phyloP scores from a whole-genome alignment of 2,888 invertebrate genomes.

The Eremobia ochroleuca region DNA sequence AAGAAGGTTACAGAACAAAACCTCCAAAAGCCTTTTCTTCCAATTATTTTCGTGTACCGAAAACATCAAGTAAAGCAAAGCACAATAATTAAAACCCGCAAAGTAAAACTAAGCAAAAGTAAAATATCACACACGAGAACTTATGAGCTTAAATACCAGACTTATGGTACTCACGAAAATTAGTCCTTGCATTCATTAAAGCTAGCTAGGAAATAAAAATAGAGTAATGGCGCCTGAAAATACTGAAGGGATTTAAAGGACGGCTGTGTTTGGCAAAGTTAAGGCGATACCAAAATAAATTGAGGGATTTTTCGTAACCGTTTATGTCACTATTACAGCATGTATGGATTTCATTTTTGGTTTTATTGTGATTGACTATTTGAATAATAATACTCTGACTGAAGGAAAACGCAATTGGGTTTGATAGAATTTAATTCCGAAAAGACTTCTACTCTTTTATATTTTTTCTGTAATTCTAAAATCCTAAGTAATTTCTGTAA shows the following conservation, averaged over 20 bases:
- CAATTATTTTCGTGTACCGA: conserved; percentile 15
- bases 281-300: no score
- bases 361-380: no score
- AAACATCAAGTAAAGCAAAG: conserved; percentile 26
- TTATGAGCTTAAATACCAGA: conserved; percentile 37
- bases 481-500: no score
- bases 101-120: conserved; percentile 36
- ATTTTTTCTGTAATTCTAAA: no score
- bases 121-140: conserved; percentile 36
- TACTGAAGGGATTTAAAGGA: conserved; percentile 44
- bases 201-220: conserved; percentile 53
- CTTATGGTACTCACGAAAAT: conserved; percentile 57
- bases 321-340: no score
- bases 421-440: no score
- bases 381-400: no score
- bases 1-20: neutral
- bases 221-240: conserved; percentile 48
- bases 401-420: no score
- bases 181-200: conserved; percentile 63
- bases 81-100: conserved; percentile 39
- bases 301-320: no score
- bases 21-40: neutral
- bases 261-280: conserved; percentile 31
- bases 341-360: no score
- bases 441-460: no score